These are phyloP conservation scores for Drosophila nannoptera DNA, from an alignment of 1,140 invertebrate species.

Conservation along the genomic window DNA sequence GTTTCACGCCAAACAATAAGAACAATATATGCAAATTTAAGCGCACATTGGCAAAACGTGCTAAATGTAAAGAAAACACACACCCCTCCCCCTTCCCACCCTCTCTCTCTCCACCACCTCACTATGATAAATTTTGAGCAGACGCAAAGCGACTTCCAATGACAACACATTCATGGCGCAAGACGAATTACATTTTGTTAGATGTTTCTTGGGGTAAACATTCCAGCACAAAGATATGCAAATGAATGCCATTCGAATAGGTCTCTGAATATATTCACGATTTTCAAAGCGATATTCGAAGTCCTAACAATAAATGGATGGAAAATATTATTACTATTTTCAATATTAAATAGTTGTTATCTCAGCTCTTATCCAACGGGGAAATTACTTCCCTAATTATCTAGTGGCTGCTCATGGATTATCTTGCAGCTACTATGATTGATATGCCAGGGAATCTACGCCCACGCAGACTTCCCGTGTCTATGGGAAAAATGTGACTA, in stretches of 20 bases:
- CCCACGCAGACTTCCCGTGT: no score
- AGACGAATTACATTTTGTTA: no score
- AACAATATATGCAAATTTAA: constrained; percentile 69
- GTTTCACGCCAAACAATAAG: constrained; percentile 41
- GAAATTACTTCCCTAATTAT: not conserved
- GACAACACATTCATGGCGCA: no score
- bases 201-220: no score
- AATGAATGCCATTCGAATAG: no score
- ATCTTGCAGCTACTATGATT: constrained; percentile 18
- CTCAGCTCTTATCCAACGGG: not conserved
- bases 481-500: no score
- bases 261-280: no score
- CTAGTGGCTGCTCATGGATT: constrained; percentile 1
- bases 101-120: constrained; percentile 24
- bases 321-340: no score
- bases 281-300: no score
- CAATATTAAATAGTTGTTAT: no score
- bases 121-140: constrained; percentile 61
- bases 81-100: constrained; percentile 7
- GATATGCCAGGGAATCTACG: constrained; percentile 7
- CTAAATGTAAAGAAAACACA: constrained; percentile 39
- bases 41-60: constrained; percentile 58
- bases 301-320: no score
- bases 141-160: constrained; percentile 11
- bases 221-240: no score